Evolutionary conservation across 1,140 invertebrate species (phyloP), one percentile per base, ranked within the genome.

Genomic region (Thrips palmi): DNA sequence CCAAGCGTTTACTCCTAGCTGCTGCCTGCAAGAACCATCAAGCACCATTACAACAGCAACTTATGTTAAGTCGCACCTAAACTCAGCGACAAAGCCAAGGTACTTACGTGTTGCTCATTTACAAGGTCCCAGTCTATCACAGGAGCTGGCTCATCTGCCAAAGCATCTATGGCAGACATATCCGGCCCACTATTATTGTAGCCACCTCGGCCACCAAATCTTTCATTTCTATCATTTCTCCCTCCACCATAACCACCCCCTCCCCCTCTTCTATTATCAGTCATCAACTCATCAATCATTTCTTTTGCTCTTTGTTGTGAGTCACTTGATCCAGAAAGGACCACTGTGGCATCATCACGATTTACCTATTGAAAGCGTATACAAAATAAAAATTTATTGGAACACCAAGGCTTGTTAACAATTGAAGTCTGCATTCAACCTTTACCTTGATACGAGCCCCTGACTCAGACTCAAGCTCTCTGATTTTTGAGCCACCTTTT

Each of bases 401-500:
- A 35, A 36, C 10, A n/a, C n/a, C n/a, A n/a, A n/a, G n/a, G n/a
- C n/a, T n/a, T n/a, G n/a, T n/a, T n/a, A n/a, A n/a, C n/a, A 19
- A 24, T 35, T 40, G 30, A 35, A 44, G 44, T n/a, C n/a, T n/a
- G n/a, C n/a, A n/a, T n/a, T n/a, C n/a, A n/a, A n/a, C n/a, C n/a
- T n/a, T 46, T 47, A 71, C 62, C 32, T 59, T 62, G 33, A 76
- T 72, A 35, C 47, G 57, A 18, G 70, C 64, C 2, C 62, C 63
- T 48, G 63, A 71, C 29, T 64, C 52, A n/a, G 62, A 60, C 55
- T 81, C 62, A 0, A 86, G 48, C 46, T 81, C 74, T 47, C 62
- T 64, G n/a, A 85, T 83, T 54, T 77, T 80, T 2, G 57, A 62
- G 1, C 80, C 80, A 24, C 75, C 72, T 56, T 64, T 71, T 0